A percentile compares a stretch with the other conserved stretches of the same genome.
Evolutionary conservation across 2,113 vertebrate genomes (phyloP).

Genomic region (Nerophis ophidion): DNA sequence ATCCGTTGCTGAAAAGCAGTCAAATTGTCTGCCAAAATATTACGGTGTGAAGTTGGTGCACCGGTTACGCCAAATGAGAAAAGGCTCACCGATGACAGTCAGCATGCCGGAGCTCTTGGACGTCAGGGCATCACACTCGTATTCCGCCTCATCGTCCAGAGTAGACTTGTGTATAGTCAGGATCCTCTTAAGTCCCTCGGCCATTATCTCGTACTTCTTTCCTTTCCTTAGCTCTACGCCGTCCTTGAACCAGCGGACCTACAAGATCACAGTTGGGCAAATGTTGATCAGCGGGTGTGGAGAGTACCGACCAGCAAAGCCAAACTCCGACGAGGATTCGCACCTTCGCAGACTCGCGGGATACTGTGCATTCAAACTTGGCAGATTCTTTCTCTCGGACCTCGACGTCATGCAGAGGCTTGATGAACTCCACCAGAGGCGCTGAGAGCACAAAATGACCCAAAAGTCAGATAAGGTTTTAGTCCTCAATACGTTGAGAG

Average conservation of each 20-base stretch:
- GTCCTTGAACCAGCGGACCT: conserved; percentile 96
- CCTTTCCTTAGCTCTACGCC: conserved; percentile 93
- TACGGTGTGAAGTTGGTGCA: too few relatives aligned
- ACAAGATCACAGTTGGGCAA: conserved; percentile 13
- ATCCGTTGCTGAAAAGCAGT: not conserved
- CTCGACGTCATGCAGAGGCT: conserved; percentile 88
- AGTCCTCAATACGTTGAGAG: not conserved
- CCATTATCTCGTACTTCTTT: conserved; percentile 94
- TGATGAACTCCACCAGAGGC: conserved; percentile 87
- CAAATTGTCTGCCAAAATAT: too few relatives aligned
- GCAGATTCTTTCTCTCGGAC: conserved; percentile 92
- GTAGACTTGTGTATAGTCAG: conserved; percentile 87
- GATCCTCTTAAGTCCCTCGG: conserved; percentile 82
- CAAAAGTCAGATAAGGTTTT: not conserved
- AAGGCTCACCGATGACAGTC: conserved; percentile 84
- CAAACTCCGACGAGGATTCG: not conserved
- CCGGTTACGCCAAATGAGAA: not conserved
- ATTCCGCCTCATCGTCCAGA: conserved; percentile 95
- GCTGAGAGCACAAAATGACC: conserved; percentile 63
- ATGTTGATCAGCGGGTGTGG: too few relatives aligned
- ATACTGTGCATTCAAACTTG: conserved; percentile 95
- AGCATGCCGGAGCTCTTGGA: conserved; percentile 87
- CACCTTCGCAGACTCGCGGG: conserved; percentile 89
- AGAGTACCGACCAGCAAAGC: too few relatives aligned
- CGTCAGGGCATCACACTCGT: conserved; percentile 90